Conservation (phyloP, 2,113 vertebrate genomes). For the Rhineura floridana region DNA sequence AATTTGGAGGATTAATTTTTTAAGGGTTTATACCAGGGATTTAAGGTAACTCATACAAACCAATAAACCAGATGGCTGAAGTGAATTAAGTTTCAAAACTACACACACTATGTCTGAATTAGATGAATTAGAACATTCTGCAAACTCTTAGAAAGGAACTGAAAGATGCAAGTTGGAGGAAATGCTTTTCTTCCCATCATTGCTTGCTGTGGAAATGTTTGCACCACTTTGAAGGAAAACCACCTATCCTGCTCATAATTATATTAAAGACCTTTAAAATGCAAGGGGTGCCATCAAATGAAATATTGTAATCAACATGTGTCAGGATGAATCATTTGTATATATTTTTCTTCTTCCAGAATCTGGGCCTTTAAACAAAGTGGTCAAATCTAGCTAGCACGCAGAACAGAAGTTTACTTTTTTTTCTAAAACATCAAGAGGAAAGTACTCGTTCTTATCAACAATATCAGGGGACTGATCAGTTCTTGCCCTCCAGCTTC, state of each 20-base stretch:
- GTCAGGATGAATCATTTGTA: neutral
- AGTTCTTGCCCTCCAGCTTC: neutral
- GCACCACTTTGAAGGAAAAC: neutral
- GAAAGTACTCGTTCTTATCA: neutral
- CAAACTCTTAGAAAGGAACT: neutral
- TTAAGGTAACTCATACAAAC: neutral
- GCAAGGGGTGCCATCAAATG: neutral
- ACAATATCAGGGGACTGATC: neutral
- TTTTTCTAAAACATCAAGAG: neutral
- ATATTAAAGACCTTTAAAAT: neutral
- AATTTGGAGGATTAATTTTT: slow-evolving; percentile 56
- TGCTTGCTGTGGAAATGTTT: neutral
- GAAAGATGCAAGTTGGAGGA: neutral
- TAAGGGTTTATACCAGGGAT: neutral
- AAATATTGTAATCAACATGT: neutral
- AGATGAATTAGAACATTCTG: neutral
- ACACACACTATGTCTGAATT: neutral
- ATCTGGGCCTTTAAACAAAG: neutral
- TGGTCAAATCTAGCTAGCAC: neutral
- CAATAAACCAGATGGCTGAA: neutral
- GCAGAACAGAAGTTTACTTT: neutral
- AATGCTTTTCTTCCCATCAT: neutral
- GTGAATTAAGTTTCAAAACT: too few relatives aligned
- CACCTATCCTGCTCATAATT: neutral
- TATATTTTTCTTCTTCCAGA: neutral